A percentile compares a stretch with the other conserved stretches of the same genome.
Conservation (phyloP, 2,113 vertebrate species). For the Ceratotherium simum region DNA sequence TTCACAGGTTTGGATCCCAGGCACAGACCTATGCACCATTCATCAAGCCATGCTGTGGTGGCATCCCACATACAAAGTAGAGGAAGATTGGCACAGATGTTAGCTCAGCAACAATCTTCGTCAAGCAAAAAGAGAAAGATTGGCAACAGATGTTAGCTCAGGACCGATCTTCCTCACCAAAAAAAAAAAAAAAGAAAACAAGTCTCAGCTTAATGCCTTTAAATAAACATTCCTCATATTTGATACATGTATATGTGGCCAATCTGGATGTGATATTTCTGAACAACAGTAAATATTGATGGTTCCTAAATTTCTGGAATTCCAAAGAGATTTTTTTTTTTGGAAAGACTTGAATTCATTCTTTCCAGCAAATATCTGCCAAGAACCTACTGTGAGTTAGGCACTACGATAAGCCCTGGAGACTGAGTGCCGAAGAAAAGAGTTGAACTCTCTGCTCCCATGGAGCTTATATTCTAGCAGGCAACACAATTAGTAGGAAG, state of each 20-base stretch:
- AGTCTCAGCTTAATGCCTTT: neutral
- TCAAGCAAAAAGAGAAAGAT: too few species aligned
- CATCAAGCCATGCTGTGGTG: too few species aligned
- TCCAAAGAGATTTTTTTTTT: neutral
- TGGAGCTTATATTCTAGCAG: neutral
- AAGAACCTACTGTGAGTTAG: neutral
- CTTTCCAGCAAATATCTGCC: slow-evolving; percentile 51
- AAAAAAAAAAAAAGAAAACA: too few species aligned
- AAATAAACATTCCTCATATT: neutral
- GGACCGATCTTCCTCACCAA: too few species aligned
- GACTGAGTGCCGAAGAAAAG: neutral
- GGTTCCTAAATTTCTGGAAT: slow-evolving; percentile 6
- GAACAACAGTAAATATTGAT: neutral
- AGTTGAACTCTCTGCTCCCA: neutral
- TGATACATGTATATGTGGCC: neutral
- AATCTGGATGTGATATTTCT: slow-evolving; percentile 16
- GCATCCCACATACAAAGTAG: too few species aligned
- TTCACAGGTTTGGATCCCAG: too few species aligned
- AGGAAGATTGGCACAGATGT: too few species aligned
- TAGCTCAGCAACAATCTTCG: too few species aligned
- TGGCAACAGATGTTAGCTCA: too few species aligned
- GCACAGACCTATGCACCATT: too few species aligned
- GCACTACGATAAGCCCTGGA: neutral
- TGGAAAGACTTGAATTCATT: slow-evolving; percentile 36
- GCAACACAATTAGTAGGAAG: neutral